These are phyloP conservation scores for Desmophyllum pertusum DNA, from an alignment of 92 coral and sea anemone species.

Conservation along the genomic window DNA sequence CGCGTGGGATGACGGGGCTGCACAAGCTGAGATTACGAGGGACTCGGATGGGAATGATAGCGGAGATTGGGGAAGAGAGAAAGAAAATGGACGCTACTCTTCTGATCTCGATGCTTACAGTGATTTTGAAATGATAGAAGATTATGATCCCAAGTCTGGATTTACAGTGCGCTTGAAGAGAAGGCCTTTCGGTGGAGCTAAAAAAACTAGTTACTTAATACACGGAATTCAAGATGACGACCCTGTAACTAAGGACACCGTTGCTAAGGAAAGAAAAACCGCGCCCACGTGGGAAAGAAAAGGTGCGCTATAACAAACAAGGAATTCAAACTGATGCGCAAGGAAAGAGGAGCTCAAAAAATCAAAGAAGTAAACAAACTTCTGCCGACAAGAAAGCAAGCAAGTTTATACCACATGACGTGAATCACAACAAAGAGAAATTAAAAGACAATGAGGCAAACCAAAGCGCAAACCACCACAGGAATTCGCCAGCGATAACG, in stretches of 20 bases:
- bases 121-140: conserved; percentile 60
- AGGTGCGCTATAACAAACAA: neutral
- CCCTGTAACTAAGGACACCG: neutral
- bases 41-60: conserved; percentile 28
- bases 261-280: neutral
- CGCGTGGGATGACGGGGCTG: conserved; percentile 55
- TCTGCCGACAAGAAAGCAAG: neutral
- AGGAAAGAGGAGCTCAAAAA: neutral
- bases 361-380: neutral
- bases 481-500: neutral
- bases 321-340: neutral
- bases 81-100: neutral
- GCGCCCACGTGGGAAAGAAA: neutral
- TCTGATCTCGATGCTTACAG: conserved; percentile 27
- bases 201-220: conserved; percentile 15
- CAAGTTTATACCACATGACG: neutral
- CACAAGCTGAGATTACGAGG: conserved; percentile 3
- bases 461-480: neutral
- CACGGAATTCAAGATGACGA: conserved; percentile 31
- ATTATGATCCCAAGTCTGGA: conserved; percentile 70
- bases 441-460: neutral
- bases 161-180: conserved; percentile 53
- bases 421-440: neutral
- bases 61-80: neutral
- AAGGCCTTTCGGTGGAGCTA: conserved; percentile 26